A percentile compares a stretch with the other conserved stretches of the same genome.
phyloP scores from a whole-genome alignment of 2,888 invertebrate genomes.

The Chloromyia formosa region DNA sequence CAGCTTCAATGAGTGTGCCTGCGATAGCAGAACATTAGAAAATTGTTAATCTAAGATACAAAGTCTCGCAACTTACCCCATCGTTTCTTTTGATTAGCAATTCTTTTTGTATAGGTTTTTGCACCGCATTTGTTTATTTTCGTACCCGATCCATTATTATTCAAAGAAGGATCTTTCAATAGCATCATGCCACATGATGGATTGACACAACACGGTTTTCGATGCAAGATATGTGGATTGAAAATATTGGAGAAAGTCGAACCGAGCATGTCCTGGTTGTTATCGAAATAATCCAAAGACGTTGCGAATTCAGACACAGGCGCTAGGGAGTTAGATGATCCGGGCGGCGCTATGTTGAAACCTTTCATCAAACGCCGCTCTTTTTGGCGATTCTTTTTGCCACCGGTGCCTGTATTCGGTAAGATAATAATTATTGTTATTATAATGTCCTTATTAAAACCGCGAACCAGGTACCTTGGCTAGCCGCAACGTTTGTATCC shows the following conservation, averaged over 20 bases:
- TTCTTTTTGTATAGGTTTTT: slow-evolving; percentile 65
- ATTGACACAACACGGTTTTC: slow-evolving; percentile 55
- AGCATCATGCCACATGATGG: slow-evolving; percentile 57
- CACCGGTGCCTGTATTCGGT: slow-evolving; percentile 75
- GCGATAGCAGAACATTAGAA: background rate
- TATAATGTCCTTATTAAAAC: background rate
- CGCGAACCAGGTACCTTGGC: slow-evolving; percentile 75
- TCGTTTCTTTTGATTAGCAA: slow-evolving; percentile 75
- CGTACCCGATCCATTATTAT: slow-evolving; percentile 53
- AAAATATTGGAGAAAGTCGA: slow-evolving; percentile 78
- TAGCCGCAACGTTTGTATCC: slow-evolving; percentile 88
- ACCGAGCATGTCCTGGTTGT: slow-evolving; percentile 70
- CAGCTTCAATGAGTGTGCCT: slow-evolving; percentile 83
- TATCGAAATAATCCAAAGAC: slow-evolving; percentile 70
- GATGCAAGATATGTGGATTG: slow-evolving; percentile 61
- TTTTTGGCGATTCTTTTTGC: slow-evolving; percentile 92
- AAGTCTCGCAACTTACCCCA: slow-evolving; percentile 67
- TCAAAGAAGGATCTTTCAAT: slow-evolving; percentile 50
- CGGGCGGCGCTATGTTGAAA: slow-evolving; percentile 86
- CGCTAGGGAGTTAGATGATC: slow-evolving; percentile 71
- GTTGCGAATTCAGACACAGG: slow-evolving; percentile 81
- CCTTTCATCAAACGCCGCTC: slow-evolving; percentile 93
- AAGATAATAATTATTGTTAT: too few species aligned
- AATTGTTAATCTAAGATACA: background rate
- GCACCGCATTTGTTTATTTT: slow-evolving; percentile 61